Evolutionary conservation across 2,113 vertebrate species (phyloP).

Genomic region (Prinia subflava): DNA sequence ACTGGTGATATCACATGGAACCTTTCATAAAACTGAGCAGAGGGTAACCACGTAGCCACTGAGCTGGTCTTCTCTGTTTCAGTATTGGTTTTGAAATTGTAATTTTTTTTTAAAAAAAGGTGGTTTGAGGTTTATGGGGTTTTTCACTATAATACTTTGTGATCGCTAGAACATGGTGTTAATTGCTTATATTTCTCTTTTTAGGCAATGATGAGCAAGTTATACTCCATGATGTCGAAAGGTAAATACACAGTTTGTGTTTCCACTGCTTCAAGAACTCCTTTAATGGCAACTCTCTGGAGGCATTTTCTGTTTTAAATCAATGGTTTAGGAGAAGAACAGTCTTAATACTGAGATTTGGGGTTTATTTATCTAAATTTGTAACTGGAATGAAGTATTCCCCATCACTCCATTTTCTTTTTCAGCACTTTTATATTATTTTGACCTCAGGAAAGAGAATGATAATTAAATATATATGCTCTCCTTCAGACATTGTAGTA

Average conservation of each 20-base stretch:
- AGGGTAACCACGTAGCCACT: background rate
- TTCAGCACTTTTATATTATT: background rate
- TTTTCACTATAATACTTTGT: background rate
- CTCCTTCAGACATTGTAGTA: background rate
- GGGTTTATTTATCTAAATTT: background rate
- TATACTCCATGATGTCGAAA: constrained; percentile 97
- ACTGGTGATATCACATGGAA: background rate
- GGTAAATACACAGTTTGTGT: constrained; percentile 74
- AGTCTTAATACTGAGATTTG: background rate
- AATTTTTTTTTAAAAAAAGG: background rate
- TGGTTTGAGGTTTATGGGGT: background rate
- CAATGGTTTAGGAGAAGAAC: background rate
- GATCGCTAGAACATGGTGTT: background rate
- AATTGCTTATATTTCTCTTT: constrained; percentile 57
- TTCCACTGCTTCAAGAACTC: background rate
- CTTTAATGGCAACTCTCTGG: background rate
- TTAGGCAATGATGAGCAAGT: constrained; percentile 98
- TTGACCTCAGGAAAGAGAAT: background rate
- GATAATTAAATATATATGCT: background rate
- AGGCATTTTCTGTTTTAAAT: background rate
- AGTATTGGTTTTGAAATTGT: background rate
- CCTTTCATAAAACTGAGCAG: background rate
- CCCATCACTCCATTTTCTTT: background rate
- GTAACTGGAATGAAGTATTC: background rate
- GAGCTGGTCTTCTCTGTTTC: background rate